phyloP scores from a whole-genome alignment of 2,113 vertebrate genomes.

The Toxotes jaculatrix region DNA sequence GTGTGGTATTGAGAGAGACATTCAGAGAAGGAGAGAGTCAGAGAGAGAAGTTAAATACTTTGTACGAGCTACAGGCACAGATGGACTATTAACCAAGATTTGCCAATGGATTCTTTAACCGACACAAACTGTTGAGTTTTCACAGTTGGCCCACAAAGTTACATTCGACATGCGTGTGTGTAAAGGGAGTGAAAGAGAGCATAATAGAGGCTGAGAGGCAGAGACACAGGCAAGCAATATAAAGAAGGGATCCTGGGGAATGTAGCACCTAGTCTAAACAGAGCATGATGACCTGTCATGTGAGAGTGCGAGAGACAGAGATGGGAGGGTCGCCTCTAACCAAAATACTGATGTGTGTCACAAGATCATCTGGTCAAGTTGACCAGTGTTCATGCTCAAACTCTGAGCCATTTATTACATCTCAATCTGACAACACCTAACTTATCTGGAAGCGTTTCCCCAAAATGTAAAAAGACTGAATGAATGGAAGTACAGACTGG shows the following conservation, averaged over 20 bases:
- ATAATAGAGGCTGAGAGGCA: conserved; percentile 15
- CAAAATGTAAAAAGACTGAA: conserved; percentile 24
- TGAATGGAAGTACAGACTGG: conserved; percentile 36
- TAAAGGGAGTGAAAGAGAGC: not conserved
- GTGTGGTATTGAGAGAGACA: conserved; percentile 48
- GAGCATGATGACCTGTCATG: conserved; percentile 64
- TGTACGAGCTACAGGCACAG: conserved; percentile 2
- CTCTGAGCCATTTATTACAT: not conserved
- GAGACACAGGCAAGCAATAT: conserved; percentile 5
- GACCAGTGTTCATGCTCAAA: conserved; percentile 11
- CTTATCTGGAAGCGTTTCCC: conserved; percentile 14
- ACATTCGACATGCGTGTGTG: conserved; percentile 5
- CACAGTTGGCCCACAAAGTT: conserved; percentile 40
- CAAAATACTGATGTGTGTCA: conserved; percentile 58
- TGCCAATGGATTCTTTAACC: conserved; percentile 3
- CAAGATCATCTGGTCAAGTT: conserved; percentile 50
- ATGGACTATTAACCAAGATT: conserved; percentile 14
- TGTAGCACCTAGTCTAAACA: conserved; percentile 78
- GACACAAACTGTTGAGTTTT: conserved; percentile 21
- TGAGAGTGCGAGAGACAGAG: conserved; percentile 41
- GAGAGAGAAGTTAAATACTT: conserved; percentile 17
- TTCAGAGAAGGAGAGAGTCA: conserved; percentile 35
- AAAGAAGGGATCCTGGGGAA: conserved; percentile 64
- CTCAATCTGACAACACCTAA: not conserved
- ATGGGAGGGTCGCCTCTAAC: conserved; percentile 11